phyloP scores from a whole-genome alignment of 2,113 vertebrate species.

The Uria aalge region DNA sequence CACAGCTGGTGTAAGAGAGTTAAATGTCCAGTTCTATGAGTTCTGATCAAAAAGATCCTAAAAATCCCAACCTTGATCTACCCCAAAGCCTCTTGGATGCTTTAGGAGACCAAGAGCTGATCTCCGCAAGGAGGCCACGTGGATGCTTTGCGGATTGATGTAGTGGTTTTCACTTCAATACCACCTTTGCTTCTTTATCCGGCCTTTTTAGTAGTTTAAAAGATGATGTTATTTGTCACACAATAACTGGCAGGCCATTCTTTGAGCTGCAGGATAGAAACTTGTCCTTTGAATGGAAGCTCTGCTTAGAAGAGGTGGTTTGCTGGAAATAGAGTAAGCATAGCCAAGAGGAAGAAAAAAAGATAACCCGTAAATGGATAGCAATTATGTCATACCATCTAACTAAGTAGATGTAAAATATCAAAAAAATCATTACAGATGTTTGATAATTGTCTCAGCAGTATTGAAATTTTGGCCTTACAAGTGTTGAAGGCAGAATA shows the following conservation, averaged over 20 bases:
- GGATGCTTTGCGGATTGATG: neutral
- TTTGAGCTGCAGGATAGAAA: neutral
- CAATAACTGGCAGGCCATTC: neutral
- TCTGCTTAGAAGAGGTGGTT: neutral
- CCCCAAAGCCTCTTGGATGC: too few species aligned
- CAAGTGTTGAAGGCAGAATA: neutral
- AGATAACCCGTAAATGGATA: neutral
- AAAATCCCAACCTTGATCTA: neutral
- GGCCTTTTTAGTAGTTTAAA: neutral
- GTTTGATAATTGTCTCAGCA: neutral
- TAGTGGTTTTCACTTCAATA: neutral
- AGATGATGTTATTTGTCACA: neutral
- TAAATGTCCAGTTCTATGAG: neutral
- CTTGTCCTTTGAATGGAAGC: neutral
- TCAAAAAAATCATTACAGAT: neutral
- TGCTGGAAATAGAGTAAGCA: neutral
- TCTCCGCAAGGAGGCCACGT: neutral
- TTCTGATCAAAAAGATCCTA: neutral
- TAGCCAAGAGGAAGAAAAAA: neutral
- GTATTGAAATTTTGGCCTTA: neutral
- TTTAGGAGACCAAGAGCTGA: neutral
- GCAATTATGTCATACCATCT: neutral
- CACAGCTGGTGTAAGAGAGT: accelerated
- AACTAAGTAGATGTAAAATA: neutral
- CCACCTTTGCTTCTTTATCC: neutral